Base-by-base conservation (phyloP, 1,140 invertebrate genomes). In the Penaeus vannamei region DNA sequence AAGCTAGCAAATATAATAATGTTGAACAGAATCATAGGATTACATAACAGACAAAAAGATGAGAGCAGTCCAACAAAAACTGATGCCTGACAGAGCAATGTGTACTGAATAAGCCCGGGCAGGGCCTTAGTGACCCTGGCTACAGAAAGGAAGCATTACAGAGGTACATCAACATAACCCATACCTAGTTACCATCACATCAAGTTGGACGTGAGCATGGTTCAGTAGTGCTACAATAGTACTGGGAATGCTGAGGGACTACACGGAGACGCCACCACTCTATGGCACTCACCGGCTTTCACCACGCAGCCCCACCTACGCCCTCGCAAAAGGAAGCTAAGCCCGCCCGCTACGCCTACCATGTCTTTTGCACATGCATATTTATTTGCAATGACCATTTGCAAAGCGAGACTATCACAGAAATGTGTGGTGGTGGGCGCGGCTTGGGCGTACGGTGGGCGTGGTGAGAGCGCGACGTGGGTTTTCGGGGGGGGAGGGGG, bases 1-100 rank as follows among this genome's bases (percentile, higher is more conserved):
- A 90, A 90, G 90, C 90, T 90, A 90, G 90, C 90, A 90, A 87
- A 87, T 90, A 90, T 87, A 87, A 90, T 90, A 90, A 90, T 90
- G 82, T 82, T 90, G 72, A 90, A 90, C 90, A 88, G 90, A 90
- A 90, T 88, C 90, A 90, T 87, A 90, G 90, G 86, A 87, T 87
- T 90, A 90, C 90, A 88, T 90, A 90, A 90, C 82, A 90, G 90
- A 90, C 90, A 90, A 90, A 89, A 90, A 90, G 82, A 90, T 84
- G 83, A 90, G 82, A 87, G 90, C 90, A 90, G 86, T 90, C 90
- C 90, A 90, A 90, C 85, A 90, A 90, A 87, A 90, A 87, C 81
- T 84, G 86, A 87, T 90, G 90, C 77, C 83, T 88, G 85, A 90
- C 86, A 88, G 90, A 88, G 86, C 86, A 80, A 87, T 88, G 90